These are phyloP conservation scores for Artibeus lituratus DNA, from an alignment of 2,797 vertebrate species.

Conservation along the genomic window DNA sequence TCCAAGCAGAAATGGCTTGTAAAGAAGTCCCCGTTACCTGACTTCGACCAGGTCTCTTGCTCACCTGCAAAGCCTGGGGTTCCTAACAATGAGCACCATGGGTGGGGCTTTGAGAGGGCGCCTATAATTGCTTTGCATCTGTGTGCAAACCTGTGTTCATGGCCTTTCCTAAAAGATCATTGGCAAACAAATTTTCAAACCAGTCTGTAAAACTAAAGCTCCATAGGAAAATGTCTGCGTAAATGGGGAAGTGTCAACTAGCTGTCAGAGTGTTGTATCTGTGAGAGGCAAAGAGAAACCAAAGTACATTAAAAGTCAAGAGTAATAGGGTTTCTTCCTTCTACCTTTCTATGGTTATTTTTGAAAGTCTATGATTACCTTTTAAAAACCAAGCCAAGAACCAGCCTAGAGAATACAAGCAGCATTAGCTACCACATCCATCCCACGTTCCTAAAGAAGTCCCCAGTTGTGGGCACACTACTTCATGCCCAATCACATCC, in stretches of 20 bases:
- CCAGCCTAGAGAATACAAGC: not conserved
- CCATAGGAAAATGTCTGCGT: not conserved
- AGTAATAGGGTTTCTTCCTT: not conserved
- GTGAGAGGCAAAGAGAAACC: not conserved
- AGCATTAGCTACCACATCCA: not conserved
- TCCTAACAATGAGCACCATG: not conserved
- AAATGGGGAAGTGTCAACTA: not conserved
- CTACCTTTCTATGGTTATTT: not conserved
- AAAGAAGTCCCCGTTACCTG: not conserved
- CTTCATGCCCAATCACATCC: not conserved
- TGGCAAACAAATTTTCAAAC: not conserved
- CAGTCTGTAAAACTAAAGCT: not conserved
- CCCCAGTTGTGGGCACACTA: not conserved
- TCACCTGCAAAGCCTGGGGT: not conserved
- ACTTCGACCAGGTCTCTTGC: not conserved
- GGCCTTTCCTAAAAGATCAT: conserved; percentile 8
- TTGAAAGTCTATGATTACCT: not conserved
- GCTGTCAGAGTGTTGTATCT: not conserved
- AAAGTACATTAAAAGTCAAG: not conserved
- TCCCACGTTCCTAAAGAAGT: not conserved
- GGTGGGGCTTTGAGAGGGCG: not conserved
- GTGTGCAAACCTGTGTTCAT: not conserved
- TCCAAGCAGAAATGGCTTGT: not conserved
- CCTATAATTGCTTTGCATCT: not conserved
- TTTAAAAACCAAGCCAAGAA: conserved; percentile 38